phyloP scores from a whole-genome alignment of 2,113 vertebrate genomes.

The Malurus melanocephalus region DNA sequence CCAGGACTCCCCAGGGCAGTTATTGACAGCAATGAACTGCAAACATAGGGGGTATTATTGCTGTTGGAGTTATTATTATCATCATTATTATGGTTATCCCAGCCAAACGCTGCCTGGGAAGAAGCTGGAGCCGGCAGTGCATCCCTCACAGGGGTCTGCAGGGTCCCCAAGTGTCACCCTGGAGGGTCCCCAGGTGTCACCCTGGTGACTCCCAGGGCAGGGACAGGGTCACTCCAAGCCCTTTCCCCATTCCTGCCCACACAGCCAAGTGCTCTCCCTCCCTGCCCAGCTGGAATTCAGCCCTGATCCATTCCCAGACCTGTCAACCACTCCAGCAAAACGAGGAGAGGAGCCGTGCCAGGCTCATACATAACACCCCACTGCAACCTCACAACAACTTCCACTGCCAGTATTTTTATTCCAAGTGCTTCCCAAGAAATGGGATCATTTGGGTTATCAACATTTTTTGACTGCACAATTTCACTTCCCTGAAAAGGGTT shows the following conservation, averaged over 20 bases:
- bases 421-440: not conserved
- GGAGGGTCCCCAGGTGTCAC: not conserved
- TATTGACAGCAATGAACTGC: not conserved
- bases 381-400: not conserved
- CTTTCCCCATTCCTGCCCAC: fast-evolving
- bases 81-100: not conserved
- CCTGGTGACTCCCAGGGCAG: not conserved
- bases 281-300: not conserved
- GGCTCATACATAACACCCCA: not conserved
- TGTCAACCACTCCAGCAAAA: not conserved
- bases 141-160: not conserved
- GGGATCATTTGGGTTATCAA: not conserved
- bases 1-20: fast-evolving
- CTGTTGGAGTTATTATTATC: fast-evolving
- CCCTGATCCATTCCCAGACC: not conserved
- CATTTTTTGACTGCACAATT: not conserved
- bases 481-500: not conserved
- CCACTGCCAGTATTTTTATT: not conserved
- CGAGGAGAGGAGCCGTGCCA: not conserved
- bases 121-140: not conserved
- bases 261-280: not conserved
- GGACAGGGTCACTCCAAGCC: not conserved
- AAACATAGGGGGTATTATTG: fast-evolving
- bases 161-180: not conserved
- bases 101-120: not conserved